Base-by-base conservation (phyloP, 2,797 vertebrate genomes). In the Eidolon dupreanum region DNA sequence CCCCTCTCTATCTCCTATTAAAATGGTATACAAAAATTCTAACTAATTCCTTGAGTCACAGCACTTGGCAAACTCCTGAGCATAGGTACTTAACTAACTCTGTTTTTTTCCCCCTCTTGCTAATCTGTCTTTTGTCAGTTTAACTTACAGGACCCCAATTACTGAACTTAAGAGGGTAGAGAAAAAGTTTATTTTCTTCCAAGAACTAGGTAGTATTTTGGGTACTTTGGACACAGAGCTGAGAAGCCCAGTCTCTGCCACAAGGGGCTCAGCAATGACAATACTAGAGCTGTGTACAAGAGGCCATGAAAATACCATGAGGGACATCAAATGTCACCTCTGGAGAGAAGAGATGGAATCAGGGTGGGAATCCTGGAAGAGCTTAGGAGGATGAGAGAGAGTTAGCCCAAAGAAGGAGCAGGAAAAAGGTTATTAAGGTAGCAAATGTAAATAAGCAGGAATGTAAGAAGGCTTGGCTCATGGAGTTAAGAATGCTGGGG, bases 1-100 rank as follows among this genome's bases (percentile, higher is more conserved):
- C 2, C 36, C 17, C 12, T 84, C 53, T 5, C 38, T 59, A 84
- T 75, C 6, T 65, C 28, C 79, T 92, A 75, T 65, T 71, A 83
- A 95, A 59, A 61, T 73, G 46, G 20, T 31, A 73, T 49, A n/a
- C 46, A 83, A 92, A 91, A 94, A 86, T 77, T 93, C 57, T 82
- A 94, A 65, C 59, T 43, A 71, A 8, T 5, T 38, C 15, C 70
- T 88, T 36, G 26, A 82, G 33, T 95, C 65, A 89, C n/a, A 66
- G 41, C 91, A 83, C 28, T 91, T 90, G 66, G 61, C 61, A 26
- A 96, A 86, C 38, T 89, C 26, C 20, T 65, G 26, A 70, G 71
- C 59, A 9, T 65, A 63, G 38, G 15, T 33, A 79, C 55, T 24
- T 68, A 90, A 82, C 94, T 74, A 74, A 91, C 73, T 88, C 38